These are phyloP conservation scores for Synanthedon vespiformis DNA, from an alignment of 2,888 invertebrate species.

Conservation along the genomic window DNA sequence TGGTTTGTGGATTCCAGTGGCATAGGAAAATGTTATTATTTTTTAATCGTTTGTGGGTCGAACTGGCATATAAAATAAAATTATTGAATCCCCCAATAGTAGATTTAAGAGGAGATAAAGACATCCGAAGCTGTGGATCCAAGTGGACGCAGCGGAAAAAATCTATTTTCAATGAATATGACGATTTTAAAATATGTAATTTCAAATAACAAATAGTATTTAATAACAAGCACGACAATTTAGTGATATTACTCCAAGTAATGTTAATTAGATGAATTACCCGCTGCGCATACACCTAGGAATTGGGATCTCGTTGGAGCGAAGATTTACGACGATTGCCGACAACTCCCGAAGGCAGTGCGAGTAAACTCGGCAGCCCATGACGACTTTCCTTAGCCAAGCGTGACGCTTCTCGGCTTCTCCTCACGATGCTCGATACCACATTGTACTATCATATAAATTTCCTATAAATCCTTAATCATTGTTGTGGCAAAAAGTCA, in stretches of 20 bases:
- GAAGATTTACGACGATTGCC: constrained; percentile 30
- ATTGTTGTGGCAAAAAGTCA: constrained; percentile 14
- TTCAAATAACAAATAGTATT: constrained; percentile 5
- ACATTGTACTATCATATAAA: constrained; percentile 22
- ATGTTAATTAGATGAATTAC: constrained; percentile 33
- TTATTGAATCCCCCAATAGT: too few species aligned
- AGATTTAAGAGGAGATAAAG: too few species aligned
- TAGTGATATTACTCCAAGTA: constrained; percentile 22
- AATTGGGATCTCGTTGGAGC: constrained; percentile 5
- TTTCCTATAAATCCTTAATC: constrained; percentile 28
- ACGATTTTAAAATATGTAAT: background rate
- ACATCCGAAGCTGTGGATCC: too few species aligned
- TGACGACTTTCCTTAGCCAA: constrained; percentile 40
- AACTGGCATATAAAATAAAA: too few species aligned
- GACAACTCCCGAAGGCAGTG: constrained; percentile 37
- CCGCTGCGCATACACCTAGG: constrained; percentile 25
- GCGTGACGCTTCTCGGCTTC: constrained; percentile 38
- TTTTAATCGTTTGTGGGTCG: too few species aligned
- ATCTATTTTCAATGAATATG: too few species aligned
- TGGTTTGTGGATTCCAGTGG: too few species aligned
- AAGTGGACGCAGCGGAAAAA: too few species aligned
- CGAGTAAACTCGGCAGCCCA: constrained; percentile 41
- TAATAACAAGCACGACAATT: constrained; percentile 27
- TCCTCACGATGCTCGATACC: constrained; percentile 32
- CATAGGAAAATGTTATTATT: too few species aligned